phyloP scores from a whole-genome alignment of 2,113 vertebrate species.

The Ophiodon elongatus region DNA sequence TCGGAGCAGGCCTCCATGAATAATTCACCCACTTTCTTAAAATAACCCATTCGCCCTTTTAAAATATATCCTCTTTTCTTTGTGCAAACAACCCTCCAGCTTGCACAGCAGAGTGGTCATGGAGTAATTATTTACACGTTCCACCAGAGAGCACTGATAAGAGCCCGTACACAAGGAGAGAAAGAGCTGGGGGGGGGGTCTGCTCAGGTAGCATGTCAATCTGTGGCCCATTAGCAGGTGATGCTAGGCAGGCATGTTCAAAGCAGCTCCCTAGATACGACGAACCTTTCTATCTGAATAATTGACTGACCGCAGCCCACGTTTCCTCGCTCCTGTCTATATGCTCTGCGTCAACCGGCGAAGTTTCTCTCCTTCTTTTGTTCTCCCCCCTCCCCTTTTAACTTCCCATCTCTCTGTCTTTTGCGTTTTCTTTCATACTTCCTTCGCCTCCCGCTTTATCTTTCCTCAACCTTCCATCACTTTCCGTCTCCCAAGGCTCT shows the following conservation, averaged over 20 bases:
- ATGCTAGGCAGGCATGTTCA: constrained; percentile 56
- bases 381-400: background rate
- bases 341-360: constrained; percentile 32
- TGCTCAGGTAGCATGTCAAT: constrained; percentile 66
- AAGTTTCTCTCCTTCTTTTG: constrained; percentile 22
- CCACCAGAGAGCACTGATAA: constrained; percentile 64
- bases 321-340: constrained; percentile 22
- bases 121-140: constrained; percentile 75
- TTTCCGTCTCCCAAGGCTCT: constrained; percentile 38
- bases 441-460: constrained; percentile 15
- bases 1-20: constrained; percentile 53
- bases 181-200: background rate
- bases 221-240: constrained; percentile 70
- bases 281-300: constrained; percentile 69
- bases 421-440: constrained; percentile 19
- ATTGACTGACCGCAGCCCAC: constrained; percentile 60
- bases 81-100: constrained; percentile 64
- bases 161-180: constrained; percentile 18
- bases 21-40: constrained; percentile 76
- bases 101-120: constrained; percentile 58
- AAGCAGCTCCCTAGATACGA: constrained; percentile 57
- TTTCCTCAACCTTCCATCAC: constrained; percentile 24
- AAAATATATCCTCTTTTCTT: constrained; percentile 64
- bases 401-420: constrained; percentile 15
- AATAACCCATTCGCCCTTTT: constrained; percentile 71